phyloP scores from a whole-genome alignment of 2,113 vertebrate species.

The Eurypyga helias region DNA sequence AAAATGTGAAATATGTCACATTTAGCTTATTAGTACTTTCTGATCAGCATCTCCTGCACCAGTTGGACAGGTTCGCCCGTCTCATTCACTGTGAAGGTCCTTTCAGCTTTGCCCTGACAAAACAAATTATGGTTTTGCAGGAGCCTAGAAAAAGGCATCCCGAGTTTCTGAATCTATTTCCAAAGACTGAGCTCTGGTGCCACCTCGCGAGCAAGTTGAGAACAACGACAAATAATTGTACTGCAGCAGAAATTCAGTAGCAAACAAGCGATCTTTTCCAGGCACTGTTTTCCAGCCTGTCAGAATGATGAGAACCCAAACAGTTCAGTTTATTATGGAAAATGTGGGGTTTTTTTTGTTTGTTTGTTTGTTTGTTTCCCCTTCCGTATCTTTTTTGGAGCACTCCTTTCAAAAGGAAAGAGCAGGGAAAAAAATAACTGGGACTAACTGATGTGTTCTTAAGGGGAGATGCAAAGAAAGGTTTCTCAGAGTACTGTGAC shows the following conservation, averaged over 20 bases:
- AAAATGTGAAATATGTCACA: not conserved
- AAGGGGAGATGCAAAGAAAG: not conserved
- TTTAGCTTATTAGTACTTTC: not conserved
- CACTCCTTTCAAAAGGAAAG: not conserved
- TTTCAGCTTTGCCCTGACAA: not conserved
- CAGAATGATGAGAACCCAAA: not conserved
- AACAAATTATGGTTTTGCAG: not conserved
- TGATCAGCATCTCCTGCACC: not conserved
- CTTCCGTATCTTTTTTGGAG: not conserved
- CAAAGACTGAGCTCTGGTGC: not conserved
- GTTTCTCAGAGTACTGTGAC: not conserved
- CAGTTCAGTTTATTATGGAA: not conserved
- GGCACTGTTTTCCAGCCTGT: not conserved
- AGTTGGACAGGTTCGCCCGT: accelerated
- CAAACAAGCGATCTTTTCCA: accelerated
- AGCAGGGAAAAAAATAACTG: not conserved
- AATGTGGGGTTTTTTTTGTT: accelerated
- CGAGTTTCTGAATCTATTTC: accelerated
- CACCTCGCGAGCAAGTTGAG: not conserved
- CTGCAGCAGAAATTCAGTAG: not conserved
- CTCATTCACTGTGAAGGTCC: not conserved
- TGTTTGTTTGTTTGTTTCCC: no score
- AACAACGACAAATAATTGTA: not conserved
- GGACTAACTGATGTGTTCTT: not conserved
- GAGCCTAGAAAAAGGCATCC: accelerated